phyloP scores from a whole-genome alignment of 2,888 invertebrate species.

The Selenia dentaria region DNA sequence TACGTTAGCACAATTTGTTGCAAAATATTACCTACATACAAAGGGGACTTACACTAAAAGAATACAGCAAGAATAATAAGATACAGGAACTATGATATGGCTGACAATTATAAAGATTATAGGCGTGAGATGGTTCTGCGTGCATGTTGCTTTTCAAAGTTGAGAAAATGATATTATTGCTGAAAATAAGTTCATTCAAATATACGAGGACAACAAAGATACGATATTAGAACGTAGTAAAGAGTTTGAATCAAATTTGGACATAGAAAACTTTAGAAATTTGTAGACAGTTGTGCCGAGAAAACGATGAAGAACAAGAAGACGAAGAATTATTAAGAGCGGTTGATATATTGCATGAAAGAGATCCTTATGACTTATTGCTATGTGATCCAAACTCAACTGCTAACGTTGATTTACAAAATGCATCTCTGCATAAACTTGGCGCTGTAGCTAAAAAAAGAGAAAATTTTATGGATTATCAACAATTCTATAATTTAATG shows the following conservation, averaged over 20 bases:
- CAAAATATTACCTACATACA: constrained; percentile 42
- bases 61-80: constrained; percentile 45
- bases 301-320: constrained; percentile 31
- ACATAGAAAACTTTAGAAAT: constrained; percentile 39
- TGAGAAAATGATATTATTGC: constrained; percentile 53
- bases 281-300: constrained; percentile 37
- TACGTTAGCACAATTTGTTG: constrained; percentile 56
- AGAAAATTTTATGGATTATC: constrained; percentile 35
- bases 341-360: constrained; percentile 9
- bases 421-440: constrained; percentile 34
- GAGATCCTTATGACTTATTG: constrained; percentile 30
- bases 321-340: constrained; percentile 7
- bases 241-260: constrained; percentile 39
- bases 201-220: constrained; percentile 48
- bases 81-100: constrained; percentile 53
- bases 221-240: constrained; percentile 34
- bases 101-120: constrained; percentile 47
- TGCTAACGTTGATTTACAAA: constrained; percentile 31
- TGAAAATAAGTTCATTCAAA: constrained; percentile 44
- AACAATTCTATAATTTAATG: constrained; percentile 34
- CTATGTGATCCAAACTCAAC: constrained; percentile 23
- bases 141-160: constrained; percentile 52
- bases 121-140: constrained; percentile 50
- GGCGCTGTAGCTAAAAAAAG: constrained; percentile 33
- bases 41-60: constrained; percentile 33